Evolutionary conservation across 2,113 vertebrate species (phyloP).

Genomic region (Puma concolor): DNA sequence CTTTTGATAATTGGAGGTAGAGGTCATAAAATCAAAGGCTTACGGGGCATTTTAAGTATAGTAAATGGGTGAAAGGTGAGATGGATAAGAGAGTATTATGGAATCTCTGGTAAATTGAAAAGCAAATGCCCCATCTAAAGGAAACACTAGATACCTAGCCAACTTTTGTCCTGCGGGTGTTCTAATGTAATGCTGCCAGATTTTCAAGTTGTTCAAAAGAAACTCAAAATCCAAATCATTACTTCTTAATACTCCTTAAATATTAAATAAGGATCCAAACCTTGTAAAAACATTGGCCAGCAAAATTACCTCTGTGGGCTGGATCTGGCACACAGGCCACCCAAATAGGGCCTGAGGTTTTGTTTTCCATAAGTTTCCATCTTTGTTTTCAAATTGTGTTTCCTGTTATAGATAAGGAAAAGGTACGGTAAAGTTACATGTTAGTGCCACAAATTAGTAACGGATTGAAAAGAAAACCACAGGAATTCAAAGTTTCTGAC

Average conservation of each 20-base stretch:
- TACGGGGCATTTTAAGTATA: background rate
- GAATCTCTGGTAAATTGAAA: background rate
- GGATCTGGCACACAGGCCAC: background rate
- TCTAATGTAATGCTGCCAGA: background rate
- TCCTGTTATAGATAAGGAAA: background rate
- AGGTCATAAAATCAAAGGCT: background rate
- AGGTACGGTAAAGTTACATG: background rate
- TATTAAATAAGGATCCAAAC: background rate
- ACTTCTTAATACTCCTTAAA: background rate
- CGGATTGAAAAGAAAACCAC: constrained; percentile 31
- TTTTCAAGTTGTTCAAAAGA: background rate
- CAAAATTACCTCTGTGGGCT: background rate
- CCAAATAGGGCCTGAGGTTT: background rate
- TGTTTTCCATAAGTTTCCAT: background rate
- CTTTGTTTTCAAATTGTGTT: background rate
- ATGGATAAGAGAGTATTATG: background rate
- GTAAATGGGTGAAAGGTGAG: background rate
- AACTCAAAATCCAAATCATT: background rate
- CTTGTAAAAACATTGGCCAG: background rate
- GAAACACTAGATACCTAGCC: background rate
- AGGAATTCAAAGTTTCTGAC: constrained; percentile 51
- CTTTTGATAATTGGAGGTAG: background rate
- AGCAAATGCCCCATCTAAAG: background rate
- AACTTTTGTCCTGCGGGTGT: background rate
- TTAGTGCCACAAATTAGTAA: background rate